Evolutionary conservation across 2,797 vertebrate genomes (phyloP), one percentile per base, ranked within the genome.

Genomic region (Sylvilagus floridanus): DNA sequence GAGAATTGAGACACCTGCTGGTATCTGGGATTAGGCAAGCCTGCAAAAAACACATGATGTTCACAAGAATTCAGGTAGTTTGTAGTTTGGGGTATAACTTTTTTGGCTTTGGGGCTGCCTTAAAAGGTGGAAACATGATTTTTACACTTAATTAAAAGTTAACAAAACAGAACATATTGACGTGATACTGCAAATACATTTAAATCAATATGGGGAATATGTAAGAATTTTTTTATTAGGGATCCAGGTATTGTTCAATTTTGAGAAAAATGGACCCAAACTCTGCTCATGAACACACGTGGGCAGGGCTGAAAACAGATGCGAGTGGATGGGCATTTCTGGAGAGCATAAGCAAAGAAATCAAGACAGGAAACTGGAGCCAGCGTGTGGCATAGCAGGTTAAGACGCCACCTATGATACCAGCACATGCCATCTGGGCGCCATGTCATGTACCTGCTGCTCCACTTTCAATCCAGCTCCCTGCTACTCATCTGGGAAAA

Each of bases 211-310:
- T 63, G 28, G 89, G 52, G 11, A 69, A 93, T 32, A 50, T 7
- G 3, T 52, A 75, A 86, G 30, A 92, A 78, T 0, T 57, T 2
- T 82, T 72, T 79, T 78, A 85, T 71, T 76, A 91, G 68, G 22
- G 47, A 93, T 89, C 2, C 57, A 84, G 9, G 76, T 81, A 89
- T 52, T 54, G 81, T 4, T 96, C 21, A 84, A 81, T 68, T 84
- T 77, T 77, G 37, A 68, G 1, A 37, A 71, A 91, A 26, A 35
- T 57, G 4, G 28, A 26, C 32, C 22, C 76, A 77, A 89, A 84
- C 35, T 66, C 54, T 75, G 22, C 7, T 76, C 63, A 32, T 57
- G 60, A 65, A 85, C 54, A 63, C 28, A 68, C 1, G 2, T 16
- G n/a, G 52, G 7, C 65, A 88, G 65, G 10, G n/a, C 16, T 73